Base-by-base conservation (phyloP, 1,140 invertebrate genomes). In the fruit fly (Drosophila melanogaster) region DNA sequence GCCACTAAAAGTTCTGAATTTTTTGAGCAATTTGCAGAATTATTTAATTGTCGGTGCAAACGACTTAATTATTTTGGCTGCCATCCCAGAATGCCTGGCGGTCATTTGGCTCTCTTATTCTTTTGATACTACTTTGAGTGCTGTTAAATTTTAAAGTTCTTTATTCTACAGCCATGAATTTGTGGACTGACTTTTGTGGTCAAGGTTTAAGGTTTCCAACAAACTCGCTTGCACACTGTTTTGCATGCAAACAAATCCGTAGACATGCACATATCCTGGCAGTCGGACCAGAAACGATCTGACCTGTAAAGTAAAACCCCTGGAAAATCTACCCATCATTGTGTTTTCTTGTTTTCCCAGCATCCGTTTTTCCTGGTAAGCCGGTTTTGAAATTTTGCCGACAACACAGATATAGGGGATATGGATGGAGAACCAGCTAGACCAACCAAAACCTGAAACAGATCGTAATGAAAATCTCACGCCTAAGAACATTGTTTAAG, bases 21-120 rank as follows among this genome's bases (percentile, higher is more conserved):
- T 64, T 75, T 51, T 22, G 33, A 55, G 38, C 58, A 41, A 75
- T 62, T 76, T 58, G 49, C 46, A 69, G 80, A 86, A 91, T 84
- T 91, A 91, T 91, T 90, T 91, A 91, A 91, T 91, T 91, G 89
- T 91, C 87, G 74, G 51, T 35, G 54, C 40, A 83, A 91, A 89
- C 89, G 89, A 90, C 89, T 91, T 91, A 91, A 91, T 91, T 91
- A 87, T 87, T 87, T 87, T 87, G 84, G 84, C 79, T 73, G 84
- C 58, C 81, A 71, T 77, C 78, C 78, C 79, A 77, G 53, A 66
- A 76, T 59, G 71, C 57, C 72, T 49, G 43, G 22, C 40, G 61
- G 73, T 24, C 51, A 61, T 61, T 67, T 26, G 46, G 60, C 3
- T 14, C 22, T 17, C 8, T 44, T 44, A 44, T 44, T 44, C 53